Evolutionary conservation across 2,888 invertebrate species (phyloP).

Genomic region (Dichetophora obliterata): DNA sequence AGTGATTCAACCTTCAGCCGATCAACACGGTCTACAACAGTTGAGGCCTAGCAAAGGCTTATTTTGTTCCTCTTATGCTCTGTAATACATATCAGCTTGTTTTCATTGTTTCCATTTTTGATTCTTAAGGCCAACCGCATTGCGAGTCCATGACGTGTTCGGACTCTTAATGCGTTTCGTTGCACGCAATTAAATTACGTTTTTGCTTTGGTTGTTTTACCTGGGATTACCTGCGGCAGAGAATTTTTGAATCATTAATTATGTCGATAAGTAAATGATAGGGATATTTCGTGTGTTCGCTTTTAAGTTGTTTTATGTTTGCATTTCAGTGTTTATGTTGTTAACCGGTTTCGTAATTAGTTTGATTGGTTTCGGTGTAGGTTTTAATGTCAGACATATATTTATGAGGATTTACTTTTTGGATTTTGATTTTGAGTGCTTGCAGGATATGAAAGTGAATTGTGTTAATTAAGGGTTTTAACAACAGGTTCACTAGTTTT

Average conservation of each 20-base stretch:
- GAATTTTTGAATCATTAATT: slow-evolving; percentile 31
- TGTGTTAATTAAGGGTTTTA: too few relatives aligned
- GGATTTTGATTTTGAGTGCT: not conserved
- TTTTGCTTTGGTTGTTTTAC: slow-evolving; percentile 35
- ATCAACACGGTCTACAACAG: not conserved
- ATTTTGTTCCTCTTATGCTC: not conserved
- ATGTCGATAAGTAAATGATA: slow-evolving; percentile 34
- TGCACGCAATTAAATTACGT: slow-evolving; percentile 52
- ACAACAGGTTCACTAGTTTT: too few relatives aligned
- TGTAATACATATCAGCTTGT: not conserved
- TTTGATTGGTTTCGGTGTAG: slow-evolving; percentile 8
- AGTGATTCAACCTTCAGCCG: not conserved
- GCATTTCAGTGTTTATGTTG: not conserved
- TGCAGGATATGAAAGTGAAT: too few relatives aligned
- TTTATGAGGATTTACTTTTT: not conserved
- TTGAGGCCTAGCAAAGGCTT: not conserved
- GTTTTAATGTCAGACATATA: not conserved
- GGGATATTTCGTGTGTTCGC: not conserved
- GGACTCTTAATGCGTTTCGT: slow-evolving; percentile 47
- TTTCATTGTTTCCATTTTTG: slow-evolving; percentile 13
- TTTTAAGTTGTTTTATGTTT: slow-evolving; percentile 1
- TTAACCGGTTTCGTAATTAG: slow-evolving; percentile 10
- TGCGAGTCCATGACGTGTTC: slow-evolving; percentile 42
- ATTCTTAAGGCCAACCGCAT: slow-evolving; percentile 41
- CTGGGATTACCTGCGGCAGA: not conserved